Evolutionary conservation across 2,888 invertebrate species (phyloP), one percentile per base, ranked within the genome.

Genomic region (Mactromeris polynyma): DNA sequence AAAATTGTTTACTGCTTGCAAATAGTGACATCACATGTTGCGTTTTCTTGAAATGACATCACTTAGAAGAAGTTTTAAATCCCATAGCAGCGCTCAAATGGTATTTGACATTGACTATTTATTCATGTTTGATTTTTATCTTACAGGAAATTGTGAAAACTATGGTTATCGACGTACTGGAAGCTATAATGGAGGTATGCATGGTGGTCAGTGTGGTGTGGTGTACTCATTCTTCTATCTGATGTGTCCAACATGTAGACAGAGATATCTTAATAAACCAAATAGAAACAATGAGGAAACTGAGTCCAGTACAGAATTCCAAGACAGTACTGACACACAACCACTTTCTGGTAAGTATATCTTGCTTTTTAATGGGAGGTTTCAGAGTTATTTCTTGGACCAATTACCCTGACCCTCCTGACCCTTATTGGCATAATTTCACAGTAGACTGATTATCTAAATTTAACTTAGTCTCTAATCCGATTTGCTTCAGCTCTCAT

Each of bases 191-290:
- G 94, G 87, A 96, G 97, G 96, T 94, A 97, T 92, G 97, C 95
- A 94, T 90, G 95, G 97, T 84, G 97, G 97, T 2, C 96, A 96
- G 83, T 97, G 97, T 93, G 97, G 97, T 33, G 97, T 97, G 87
- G 95, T 96, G 93, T 97, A 97, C 85, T 96, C 97, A 31, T 97
- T 96, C 92, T 36, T 33, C 36, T 97, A 97, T 93, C 95, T 97
- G 82, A 95, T 97, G 93, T 97, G 97, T 93, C 96, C 96, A 77
- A 96, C 97, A 38, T 97, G 97, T 93, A 97, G 97, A 83, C 97
- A 97, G 69, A 97, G 97, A 90, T 97, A 97, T 93, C 95, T 95
- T 80, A 85, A 69, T 36, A 79, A 81, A 26, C 38, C 64, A 2
- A 82, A 54, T 38, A 46, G 40, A 9, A 83, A n/a, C 33, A 21